Evolutionary conservation across 2,888 invertebrate species (phyloP), one percentile per base, ranked within the genome.

Genomic region (Erannis defoliaria): DNA sequence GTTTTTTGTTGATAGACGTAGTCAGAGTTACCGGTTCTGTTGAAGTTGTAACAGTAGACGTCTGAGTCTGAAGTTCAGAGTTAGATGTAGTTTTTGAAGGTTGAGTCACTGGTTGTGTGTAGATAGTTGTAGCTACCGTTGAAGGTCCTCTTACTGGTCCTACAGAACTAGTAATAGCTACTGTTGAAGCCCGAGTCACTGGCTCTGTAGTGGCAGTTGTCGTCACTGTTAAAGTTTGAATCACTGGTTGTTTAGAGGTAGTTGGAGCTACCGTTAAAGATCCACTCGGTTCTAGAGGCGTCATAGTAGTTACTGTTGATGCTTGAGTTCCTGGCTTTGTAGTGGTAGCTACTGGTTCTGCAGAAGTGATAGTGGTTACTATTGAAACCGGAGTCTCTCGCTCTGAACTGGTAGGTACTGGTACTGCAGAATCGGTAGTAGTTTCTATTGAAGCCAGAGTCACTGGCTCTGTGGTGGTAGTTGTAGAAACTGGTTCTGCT

Each of bases 171-270:
- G 29, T 10, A 19, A 29, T 42, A 4, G 19, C 38, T 31, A 21
- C 9, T 8, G 37, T 54, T 21, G 29, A 10, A 9, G 12, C 40
- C n/a, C 37, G 19, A 18, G 12, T 35, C n/a, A 23, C 6, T 23
- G 57, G 21, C 37, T 50, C 55, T 56, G 38, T 42, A 35, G 48
- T 51, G 5, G 59, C 50, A 16, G 31, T 23, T 21, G 43, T 50
- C 10, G 16, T 21, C 9, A 16, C 23, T 37, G 37, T 58, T 35
- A 35, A n/a, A 18, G 21, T 5, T 14, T 0, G 26, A 18, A 8
- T 43, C 3, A 31, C 10, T 18, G 57, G 21, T 46, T 50, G 40
- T 56, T 38, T 33, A 35, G 45, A 46, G 1, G 60, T 55, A 18
- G 49, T 19, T 29, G 29, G 3, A 16, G 16, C 9, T n/a, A n/a